These are phyloP conservation scores for Tachysurus vachellii DNA, from an alignment of 2,113 vertebrate species.

Conservation along the genomic window DNA sequence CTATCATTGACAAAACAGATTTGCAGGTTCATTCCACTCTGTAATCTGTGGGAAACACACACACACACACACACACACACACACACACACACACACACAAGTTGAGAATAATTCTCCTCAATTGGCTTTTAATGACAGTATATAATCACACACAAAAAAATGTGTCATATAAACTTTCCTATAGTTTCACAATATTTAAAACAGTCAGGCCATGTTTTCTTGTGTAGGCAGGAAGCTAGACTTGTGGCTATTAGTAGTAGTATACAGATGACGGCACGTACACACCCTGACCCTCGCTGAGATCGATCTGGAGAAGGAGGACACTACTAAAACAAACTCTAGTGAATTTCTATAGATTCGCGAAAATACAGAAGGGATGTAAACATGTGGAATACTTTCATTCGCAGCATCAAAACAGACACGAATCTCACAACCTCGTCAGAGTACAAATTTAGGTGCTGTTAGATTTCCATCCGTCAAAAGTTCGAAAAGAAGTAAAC, in stretches of 20 bases:
- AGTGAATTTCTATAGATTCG: not conserved
- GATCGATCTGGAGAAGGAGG: not conserved
- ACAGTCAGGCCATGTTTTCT: not conserved
- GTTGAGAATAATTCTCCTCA: not conserved
- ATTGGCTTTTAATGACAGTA: not conserved
- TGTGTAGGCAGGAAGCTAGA: not conserved
- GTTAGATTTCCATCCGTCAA: not conserved
- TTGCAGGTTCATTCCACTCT: slow-evolving; percentile 99
- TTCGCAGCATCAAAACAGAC: not conserved
- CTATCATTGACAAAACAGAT: slow-evolving; percentile 99
- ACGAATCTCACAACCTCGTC: not conserved
- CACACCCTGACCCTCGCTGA: not conserved
- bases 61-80: not conserved
- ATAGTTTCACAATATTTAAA: not conserved
- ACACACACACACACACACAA: not conserved
- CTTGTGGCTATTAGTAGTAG: not conserved
- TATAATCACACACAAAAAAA: not conserved
- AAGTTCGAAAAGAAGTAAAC: not conserved
- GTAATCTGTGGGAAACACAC: slow-evolving; percentile 74
- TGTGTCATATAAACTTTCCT: not conserved
- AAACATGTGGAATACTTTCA: not conserved
- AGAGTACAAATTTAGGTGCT: not conserved
- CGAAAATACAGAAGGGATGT: not conserved
- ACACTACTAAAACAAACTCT: not conserved
- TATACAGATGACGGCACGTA: not conserved